A percentile compares a stretch with the other conserved stretches of the same genome.
These are phyloP conservation scores for Pangasius macronema DNA, from an alignment of 2,797 vertebrate genomes.

Conservation along the genomic window DNA sequence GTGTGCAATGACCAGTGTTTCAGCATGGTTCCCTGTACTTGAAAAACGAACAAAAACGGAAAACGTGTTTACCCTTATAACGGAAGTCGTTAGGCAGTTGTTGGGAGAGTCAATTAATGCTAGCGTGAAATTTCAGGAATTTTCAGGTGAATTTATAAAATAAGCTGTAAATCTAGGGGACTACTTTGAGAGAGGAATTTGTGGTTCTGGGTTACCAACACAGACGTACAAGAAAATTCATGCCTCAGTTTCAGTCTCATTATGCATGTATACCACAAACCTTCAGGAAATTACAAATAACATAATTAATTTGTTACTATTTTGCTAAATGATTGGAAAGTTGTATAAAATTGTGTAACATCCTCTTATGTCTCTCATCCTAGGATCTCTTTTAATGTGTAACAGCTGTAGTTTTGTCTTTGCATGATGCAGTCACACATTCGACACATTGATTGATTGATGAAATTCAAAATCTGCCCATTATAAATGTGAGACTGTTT, in stretches of 20 bases:
- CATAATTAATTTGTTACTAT: too few species aligned
- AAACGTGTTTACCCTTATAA: too few species aligned
- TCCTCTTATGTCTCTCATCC: not conserved
- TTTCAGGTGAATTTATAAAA: not conserved
- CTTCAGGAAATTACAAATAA: not conserved
- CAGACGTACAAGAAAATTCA: not conserved
- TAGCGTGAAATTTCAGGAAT: not conserved
- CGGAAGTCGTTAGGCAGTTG: not conserved
- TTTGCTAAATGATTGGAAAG: not conserved
- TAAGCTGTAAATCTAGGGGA: not conserved
- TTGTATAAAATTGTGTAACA: not conserved
- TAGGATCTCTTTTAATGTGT: not conserved
- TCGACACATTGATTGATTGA: not conserved
- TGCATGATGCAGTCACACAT: not conserved
- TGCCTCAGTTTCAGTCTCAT: not conserved
- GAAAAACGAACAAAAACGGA: not conserved
- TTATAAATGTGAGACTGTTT: not conserved
- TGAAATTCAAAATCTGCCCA: not conserved
- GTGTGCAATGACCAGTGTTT: not conserved
- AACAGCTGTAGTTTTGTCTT: not conserved
- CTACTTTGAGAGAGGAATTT: not conserved
- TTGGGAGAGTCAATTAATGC: not conserved
- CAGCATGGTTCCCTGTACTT: not conserved
- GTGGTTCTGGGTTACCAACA: not conserved
- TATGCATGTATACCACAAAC: not conserved